Conservation (phyloP, 2,113 vertebrate genomes). For the Telmatochromis sp. region DNA sequence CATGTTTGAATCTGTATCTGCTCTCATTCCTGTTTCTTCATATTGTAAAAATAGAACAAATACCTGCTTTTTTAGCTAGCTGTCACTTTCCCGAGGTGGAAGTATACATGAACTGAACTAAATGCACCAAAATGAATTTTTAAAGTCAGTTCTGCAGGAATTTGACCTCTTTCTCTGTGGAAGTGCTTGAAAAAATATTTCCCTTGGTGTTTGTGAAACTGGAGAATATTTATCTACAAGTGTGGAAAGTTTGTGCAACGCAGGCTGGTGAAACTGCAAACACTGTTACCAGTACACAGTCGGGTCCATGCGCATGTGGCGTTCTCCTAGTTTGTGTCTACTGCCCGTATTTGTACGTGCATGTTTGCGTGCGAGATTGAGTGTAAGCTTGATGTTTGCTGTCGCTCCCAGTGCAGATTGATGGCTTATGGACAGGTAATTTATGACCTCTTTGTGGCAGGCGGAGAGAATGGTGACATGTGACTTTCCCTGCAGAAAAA, state of each 20-base stretch:
- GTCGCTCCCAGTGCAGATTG: constrained; percentile 49
- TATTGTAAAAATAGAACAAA: constrained; percentile 33
- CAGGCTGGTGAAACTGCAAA: background rate
- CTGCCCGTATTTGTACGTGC: constrained; percentile 27
- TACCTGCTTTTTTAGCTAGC: background rate
- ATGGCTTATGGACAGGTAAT: constrained; percentile 66
- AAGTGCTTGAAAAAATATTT: background rate
- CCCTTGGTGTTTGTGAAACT: background rate
- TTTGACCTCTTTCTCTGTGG: background rate
- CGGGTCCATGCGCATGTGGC: background rate
- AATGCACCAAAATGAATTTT: constrained; percentile 29
- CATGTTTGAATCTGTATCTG: constrained; percentile 13
- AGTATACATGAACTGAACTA: constrained; percentile 5
- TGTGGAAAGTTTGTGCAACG: constrained; percentile 11
- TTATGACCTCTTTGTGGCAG: constrained; percentile 61
- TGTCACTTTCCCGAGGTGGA: constrained; percentile 10
- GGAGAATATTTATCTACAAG: background rate
- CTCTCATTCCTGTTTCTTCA: background rate
- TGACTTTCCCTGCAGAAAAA: constrained; percentile 58
- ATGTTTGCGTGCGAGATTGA: constrained; percentile 31
- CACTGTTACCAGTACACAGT: background rate
- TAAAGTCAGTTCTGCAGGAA: background rate
- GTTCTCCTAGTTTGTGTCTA: background rate
- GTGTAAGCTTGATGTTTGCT: constrained; percentile 25
- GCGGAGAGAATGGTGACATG: constrained; percentile 52